These are phyloP conservation scores for Lymantria dispar DNA, from an alignment of 2,888 invertebrate genomes.

Conservation along the genomic window DNA sequence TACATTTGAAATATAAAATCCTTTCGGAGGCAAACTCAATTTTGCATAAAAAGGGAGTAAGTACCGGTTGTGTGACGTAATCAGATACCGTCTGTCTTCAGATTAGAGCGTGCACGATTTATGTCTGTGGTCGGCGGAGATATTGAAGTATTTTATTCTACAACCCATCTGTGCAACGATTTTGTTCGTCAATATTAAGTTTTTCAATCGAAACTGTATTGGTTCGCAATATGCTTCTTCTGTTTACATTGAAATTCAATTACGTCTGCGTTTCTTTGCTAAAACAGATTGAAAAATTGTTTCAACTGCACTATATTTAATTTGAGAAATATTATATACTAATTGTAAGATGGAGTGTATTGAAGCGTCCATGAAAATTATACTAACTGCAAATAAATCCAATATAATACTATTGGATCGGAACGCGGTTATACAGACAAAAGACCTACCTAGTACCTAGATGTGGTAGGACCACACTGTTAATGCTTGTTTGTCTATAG, in stretches of 20 bases:
- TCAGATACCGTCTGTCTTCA: conserved; percentile 29
- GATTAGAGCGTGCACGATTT: conserved; percentile 34
- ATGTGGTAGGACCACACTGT: too few relatives aligned
- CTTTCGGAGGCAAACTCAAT: conserved; percentile 4
- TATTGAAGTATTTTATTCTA: conserved; percentile 33
- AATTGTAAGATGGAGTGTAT: too few relatives aligned
- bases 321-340: too few relatives aligned
- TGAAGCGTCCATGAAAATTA: too few relatives aligned
- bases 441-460: too few relatives aligned
- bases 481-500: too few relatives aligned
- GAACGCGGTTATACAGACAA: too few relatives aligned
- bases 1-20: not conserved
- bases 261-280: not conserved
- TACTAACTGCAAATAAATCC: too few relatives aligned
- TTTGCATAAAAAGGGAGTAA: conserved; percentile 19
- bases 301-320: too few relatives aligned
- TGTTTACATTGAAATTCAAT: conserved; percentile 2
- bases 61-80: conserved; percentile 22
- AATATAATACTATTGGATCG: too few relatives aligned
- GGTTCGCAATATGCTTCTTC: not conserved
- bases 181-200: conserved; percentile 14
- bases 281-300: too few relatives aligned
- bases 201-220: conserved; percentile 15
- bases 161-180: conserved; percentile 20
- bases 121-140: conserved; percentile 24